Conservation (phyloP, 2,888 invertebrate genomes). For the Acronicta alni region DNA sequence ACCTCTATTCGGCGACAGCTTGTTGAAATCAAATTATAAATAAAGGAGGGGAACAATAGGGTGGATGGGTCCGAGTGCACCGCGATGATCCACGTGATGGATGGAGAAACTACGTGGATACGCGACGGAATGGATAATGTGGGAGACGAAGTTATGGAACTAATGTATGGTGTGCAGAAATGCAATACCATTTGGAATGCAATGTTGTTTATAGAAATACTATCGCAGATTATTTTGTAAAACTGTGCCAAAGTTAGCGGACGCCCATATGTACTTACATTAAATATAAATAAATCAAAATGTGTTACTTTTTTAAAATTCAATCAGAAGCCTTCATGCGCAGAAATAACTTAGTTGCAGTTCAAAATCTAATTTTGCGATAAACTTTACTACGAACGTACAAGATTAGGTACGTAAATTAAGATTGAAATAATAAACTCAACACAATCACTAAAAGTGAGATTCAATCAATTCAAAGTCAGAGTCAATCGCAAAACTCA, state of each 20-base stretch:
- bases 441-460: no score
- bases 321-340: no score
- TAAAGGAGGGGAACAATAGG: constrained; percentile 61
- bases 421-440: no score
- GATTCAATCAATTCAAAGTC: no score
- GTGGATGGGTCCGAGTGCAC: constrained; percentile 46
- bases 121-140: constrained; percentile 54
- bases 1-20: constrained; percentile 68
- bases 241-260: not conserved
- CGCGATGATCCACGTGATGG: constrained; percentile 61
- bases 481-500: no score
- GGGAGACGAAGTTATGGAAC: constrained; percentile 51
- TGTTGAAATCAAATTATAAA: constrained; percentile 81
- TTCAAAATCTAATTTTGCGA: no score
- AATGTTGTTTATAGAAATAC: constrained; percentile 11
- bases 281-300: no score
- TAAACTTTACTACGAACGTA: no score
- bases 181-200: constrained; percentile 49
- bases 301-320: no score
- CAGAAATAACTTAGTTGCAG: no score
- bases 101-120: constrained; percentile 59
- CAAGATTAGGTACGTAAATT: no score
- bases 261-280: no score
- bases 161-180: constrained; percentile 35
- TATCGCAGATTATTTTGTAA: constrained; percentile 8